A percentile compares a stretch with the other conserved stretches of the same genome.
Evolutionary conservation across 1,140 invertebrate species (phyloP).

Genomic region (Conus betulinus): DNA sequence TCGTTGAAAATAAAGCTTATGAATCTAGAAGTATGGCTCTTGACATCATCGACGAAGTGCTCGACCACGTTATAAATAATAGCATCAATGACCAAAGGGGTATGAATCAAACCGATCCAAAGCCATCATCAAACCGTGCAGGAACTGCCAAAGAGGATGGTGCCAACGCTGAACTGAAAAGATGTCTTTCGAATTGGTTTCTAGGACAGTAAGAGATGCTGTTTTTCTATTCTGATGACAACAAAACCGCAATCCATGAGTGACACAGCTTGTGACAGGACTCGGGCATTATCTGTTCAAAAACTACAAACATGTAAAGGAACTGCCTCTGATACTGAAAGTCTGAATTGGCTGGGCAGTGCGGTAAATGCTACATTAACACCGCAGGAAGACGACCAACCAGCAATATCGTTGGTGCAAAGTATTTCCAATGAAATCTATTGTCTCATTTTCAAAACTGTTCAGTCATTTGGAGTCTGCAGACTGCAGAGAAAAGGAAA

Average conservation of each 20-base stretch:
- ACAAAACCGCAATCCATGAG: background rate
- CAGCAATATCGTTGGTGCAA: background rate
- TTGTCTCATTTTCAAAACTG: background rate
- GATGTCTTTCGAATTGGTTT: conserved; percentile 8
- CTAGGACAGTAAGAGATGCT: background rate
- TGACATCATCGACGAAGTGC: background rate
- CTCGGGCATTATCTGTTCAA: no score
- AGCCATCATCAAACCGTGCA: background rate
- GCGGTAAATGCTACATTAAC: background rate
- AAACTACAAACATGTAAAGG: background rate
- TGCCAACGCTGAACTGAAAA: background rate
- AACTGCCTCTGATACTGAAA: background rate
- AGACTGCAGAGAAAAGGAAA: background rate
- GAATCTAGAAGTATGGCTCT: background rate
- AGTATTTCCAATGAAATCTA: conserved; percentile 11
- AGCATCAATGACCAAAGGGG: background rate
- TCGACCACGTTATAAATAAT: background rate
- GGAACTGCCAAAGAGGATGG: background rate
- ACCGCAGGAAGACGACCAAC: background rate
- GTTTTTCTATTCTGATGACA: background rate
- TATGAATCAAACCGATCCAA: background rate
- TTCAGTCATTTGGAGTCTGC: background rate
- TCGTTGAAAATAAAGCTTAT: background rate
- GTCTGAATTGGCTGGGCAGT: no score
- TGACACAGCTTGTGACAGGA: background rate